phyloP scores from a whole-genome alignment of 2,113 vertebrate species.

The Gobiocypris rarus region DNA sequence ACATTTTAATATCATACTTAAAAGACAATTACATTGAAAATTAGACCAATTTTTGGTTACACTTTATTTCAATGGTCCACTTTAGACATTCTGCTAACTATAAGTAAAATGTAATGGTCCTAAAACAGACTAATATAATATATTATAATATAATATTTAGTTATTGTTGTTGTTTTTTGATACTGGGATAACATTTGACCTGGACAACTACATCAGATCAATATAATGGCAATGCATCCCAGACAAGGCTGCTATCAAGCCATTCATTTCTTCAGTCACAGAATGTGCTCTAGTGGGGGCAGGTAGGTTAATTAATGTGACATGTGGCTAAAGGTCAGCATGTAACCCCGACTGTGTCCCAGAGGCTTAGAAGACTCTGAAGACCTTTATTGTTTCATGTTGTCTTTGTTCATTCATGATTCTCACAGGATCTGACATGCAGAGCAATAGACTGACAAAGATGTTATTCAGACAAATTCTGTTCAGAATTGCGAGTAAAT shows the following conservation, averaged over 20 bases:
- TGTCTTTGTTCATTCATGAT: slow-evolving; percentile 34
- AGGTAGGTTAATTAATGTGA: slow-evolving; percentile 33
- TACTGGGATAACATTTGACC: neutral
- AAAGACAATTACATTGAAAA: too few relatives aligned
- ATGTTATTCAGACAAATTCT: slow-evolving; percentile 22
- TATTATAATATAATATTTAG: neutral
- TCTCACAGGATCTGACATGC: slow-evolving; percentile 31
- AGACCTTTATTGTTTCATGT: slow-evolving; percentile 34
- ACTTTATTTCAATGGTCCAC: too few relatives aligned
- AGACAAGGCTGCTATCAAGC: neutral
- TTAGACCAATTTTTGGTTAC: too few relatives aligned
- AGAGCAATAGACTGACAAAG: slow-evolving; percentile 3
- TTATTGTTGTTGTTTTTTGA: neutral
- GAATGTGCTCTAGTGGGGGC: slow-evolving; percentile 7
- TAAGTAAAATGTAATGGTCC: neutral
- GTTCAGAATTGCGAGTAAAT: slow-evolving; percentile 25
- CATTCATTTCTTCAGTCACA: neutral
- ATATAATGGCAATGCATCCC: neutral
- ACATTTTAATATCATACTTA: too few relatives aligned
- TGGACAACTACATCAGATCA: neutral
- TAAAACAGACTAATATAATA: too few relatives aligned
- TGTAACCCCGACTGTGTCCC: slow-evolving; percentile 26
- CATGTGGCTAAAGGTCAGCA: slow-evolving; percentile 39
- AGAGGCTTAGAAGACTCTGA: slow-evolving; percentile 18
- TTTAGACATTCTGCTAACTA: too few relatives aligned